Evolutionary conservation across 2,797 vertebrate species (phyloP), one percentile per base, ranked within the genome.

Genomic region (Crenichthys baileyi): DNA sequence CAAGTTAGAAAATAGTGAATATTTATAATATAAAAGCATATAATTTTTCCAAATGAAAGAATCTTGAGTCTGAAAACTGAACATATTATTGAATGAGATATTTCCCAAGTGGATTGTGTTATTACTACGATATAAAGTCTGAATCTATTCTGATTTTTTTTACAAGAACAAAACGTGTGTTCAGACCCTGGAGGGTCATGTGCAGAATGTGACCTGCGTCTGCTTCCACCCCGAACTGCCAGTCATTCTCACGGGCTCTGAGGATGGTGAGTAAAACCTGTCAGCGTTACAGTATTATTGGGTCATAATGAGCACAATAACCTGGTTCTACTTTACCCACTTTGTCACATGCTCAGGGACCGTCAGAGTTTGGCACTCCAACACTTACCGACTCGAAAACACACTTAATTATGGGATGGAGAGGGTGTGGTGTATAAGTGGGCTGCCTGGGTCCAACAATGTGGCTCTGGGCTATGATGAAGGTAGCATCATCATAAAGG

Each of bases 401-500:
- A 99, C 98, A 0, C 91, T 99, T 79, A 99, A 99, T 92, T 99
- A 99, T 0, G 98, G 98, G 79, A 99, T 99, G 98, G 98, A 99
- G 91, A 93, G 98, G 1, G 98, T 99, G 61, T 99, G 98, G 98
- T 99, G 98, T 76, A 98, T 99, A 85, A 97, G 97, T 16, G 98
- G 97, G 83, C 94, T 98, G 4, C 94, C 97, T 50, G 97, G 98
- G 44, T 99, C 98, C 93, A 99, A 99, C 92, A 99, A 97, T 3
- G 97, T 99, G 24, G 98, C 98, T 0, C 87, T 99, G 80, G 98
- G 98, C 1, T 99, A 99, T 36, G 98, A 99, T 39, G 98, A 99
- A 93, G 98, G 98, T 85, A 99, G 98, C 96, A 99, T 99, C 83
- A 99, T 99, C 85, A 97, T 99, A 76, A 99, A 99, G 97, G 98